Evolutionary conservation across 2,797 vertebrate genomes (phyloP).

Genomic region (Poeciliopsis presidionis): DNA sequence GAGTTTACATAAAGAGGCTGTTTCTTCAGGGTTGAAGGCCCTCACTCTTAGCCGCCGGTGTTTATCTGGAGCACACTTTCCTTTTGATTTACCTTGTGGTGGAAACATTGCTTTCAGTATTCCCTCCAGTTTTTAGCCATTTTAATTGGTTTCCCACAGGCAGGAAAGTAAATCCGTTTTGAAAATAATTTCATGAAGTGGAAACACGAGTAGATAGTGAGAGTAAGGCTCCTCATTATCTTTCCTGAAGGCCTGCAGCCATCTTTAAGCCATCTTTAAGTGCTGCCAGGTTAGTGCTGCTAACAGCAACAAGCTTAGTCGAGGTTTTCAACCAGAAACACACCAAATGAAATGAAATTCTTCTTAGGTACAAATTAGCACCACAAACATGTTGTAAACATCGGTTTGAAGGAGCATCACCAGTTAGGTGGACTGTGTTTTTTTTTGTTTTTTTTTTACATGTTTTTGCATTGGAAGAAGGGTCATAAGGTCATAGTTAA

Average conservation of each 20-base stretch:
- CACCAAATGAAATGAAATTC: conserved; percentile 3
- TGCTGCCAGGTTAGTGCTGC: not conserved
- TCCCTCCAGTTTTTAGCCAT: not conserved
- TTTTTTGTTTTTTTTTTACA: not conserved
- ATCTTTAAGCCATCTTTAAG: too few species aligned
- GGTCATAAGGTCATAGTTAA: conserved; percentile 29
- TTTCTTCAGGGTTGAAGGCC: not conserved
- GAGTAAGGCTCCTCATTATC: not conserved
- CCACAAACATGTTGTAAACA: conserved; percentile 1
- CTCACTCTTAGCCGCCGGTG: not conserved
- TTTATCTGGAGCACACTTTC: conserved; percentile 1
- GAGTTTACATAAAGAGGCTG: not conserved
- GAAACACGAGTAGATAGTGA: not conserved
- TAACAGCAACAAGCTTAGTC: not conserved
- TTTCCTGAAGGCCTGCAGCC: not conserved
- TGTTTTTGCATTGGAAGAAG: conserved; percentile 6
- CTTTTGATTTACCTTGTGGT: not conserved
- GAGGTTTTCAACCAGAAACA: conserved; percentile 1
- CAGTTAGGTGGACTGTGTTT: conserved; percentile 30
- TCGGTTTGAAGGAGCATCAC: conserved; percentile 21
- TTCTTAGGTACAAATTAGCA: not conserved
- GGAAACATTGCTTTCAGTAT: conserved; percentile 6
- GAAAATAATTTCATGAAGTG: conserved; percentile 1
- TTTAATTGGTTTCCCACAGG: conserved; percentile 3
- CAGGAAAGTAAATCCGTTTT: not conserved